A percentile compares a stretch with the other conserved stretches of the same genome.
phyloP scores from a whole-genome alignment of 2,888 invertebrate species.

The Dicroscelio sp. region DNA sequence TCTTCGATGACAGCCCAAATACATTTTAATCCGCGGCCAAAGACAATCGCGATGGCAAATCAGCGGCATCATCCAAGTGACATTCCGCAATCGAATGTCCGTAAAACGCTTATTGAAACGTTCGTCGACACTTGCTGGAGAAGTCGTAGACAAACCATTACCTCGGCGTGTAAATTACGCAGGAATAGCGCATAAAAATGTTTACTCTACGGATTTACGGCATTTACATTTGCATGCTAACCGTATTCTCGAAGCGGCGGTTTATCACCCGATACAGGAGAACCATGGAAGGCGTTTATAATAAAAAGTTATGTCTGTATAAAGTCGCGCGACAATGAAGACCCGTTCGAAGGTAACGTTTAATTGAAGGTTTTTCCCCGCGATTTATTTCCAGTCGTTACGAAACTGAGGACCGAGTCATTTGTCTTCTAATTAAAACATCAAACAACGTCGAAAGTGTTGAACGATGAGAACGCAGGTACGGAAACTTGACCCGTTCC shows the following conservation, averaged over 20 bases:
- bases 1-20: conserved; percentile 51
- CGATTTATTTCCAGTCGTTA: conserved; percentile 39
- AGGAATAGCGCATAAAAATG: conserved; percentile 62
- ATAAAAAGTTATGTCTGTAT: too few species aligned
- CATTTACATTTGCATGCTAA: conserved; percentile 66
- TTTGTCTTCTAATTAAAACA: conserved; percentile 56
- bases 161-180: conserved; percentile 59
- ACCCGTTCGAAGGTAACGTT: too few species aligned
- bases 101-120: conserved; percentile 48
- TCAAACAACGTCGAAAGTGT: conserved; percentile 48
- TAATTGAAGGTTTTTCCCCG: too few species aligned
- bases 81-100: not conserved
- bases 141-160: conserved; percentile 59
- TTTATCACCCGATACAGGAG: too few species aligned
- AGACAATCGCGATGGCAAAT: conserved; percentile 26
- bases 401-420: too few species aligned
- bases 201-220: conserved; percentile 68
- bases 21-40: not conserved
- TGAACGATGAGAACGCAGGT: conserved; percentile 40
- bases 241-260: conserved; percentile 57
- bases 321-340: conserved; percentile 54
- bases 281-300: too few species aligned
- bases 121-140: conserved; percentile 57
- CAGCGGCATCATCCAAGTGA: too few species aligned
- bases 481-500: conserved; percentile 21